A percentile compares a stretch with the other conserved stretches of the same genome.
phyloP scores from a whole-genome alignment of 2,113 vertebrate genomes.

The Numida meleagris region DNA sequence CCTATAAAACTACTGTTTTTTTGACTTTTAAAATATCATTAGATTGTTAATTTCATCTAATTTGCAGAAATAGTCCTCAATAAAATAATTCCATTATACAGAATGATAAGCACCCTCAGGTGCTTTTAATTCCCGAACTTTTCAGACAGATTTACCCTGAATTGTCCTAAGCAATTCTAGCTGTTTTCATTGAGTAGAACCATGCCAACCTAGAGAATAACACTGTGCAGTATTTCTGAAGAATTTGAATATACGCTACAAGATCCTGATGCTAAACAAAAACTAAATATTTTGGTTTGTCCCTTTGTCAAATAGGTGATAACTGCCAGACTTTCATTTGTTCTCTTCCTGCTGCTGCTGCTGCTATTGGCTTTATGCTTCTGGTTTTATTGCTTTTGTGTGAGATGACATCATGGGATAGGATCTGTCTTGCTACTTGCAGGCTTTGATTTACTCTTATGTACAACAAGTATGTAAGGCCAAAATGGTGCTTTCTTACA shows the following conservation, averaged over 20 bases:
- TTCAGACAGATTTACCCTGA: not conserved
- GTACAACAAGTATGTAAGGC: not conserved
- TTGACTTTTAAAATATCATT: not conserved
- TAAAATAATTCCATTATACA: not conserved
- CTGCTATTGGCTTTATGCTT: not conserved
- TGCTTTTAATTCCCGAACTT: not conserved
- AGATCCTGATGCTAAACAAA: not conserved
- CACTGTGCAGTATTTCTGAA: not conserved
- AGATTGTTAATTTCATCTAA: not conserved
- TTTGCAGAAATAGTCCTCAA: not conserved
- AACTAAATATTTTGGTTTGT: not conserved
- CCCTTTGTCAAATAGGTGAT: not conserved
- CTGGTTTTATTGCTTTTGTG: not conserved
- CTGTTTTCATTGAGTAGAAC: not conserved
- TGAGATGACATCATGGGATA: not conserved
- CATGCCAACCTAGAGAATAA: not conserved
- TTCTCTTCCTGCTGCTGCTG: not conserved
- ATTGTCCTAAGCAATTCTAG: not conserved
- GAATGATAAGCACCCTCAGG: not conserved
- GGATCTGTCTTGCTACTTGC: not conserved
- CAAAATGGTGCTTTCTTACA: not conserved
- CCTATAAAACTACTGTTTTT: not conserved
- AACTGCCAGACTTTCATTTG: not conserved
- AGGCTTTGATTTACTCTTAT: not conserved
- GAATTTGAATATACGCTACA: not conserved